Conservation (phyloP, 2,113 vertebrate genomes). For the Ageneiosus marmoratus region DNA sequence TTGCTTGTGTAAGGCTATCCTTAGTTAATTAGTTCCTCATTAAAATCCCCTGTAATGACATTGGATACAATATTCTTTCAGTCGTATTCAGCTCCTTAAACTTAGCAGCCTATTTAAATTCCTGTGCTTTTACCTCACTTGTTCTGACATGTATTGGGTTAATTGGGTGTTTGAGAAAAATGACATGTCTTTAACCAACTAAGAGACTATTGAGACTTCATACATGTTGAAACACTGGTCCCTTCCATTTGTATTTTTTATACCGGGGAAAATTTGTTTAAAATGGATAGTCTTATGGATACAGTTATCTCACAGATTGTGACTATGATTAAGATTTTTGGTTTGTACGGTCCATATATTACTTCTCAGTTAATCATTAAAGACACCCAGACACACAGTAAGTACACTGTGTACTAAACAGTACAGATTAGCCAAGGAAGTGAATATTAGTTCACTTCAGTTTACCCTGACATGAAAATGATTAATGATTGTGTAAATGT, state of each 20-base stretch:
- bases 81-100: slow-evolving; percentile 67
- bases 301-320: not conserved
- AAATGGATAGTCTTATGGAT: not conserved
- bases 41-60: slow-evolving; percentile 72
- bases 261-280: not conserved
- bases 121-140: slow-evolving; percentile 42
- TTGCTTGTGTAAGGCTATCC: slow-evolving; percentile 62
- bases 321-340: not conserved
- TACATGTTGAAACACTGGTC: not conserved
- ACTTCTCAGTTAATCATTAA: slow-evolving; percentile 8
- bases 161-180: slow-evolving; percentile 15
- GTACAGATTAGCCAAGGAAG: not conserved
- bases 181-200: not conserved
- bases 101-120: slow-evolving; percentile 71
- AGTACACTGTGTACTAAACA: not conserved
- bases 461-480: not conserved
- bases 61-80: slow-evolving; percentile 70
- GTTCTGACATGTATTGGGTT: slow-evolving; percentile 7
- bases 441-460: not conserved
- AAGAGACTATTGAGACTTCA: not conserved
- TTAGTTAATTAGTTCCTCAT: slow-evolving; percentile 68
- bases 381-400: not conserved
- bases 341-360: not conserved
- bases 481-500: not conserved
- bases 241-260: not conserved